These are phyloP conservation scores for Empidonax traillii DNA, from an alignment of 2,113 vertebrate genomes.

Conservation along the genomic window DNA sequence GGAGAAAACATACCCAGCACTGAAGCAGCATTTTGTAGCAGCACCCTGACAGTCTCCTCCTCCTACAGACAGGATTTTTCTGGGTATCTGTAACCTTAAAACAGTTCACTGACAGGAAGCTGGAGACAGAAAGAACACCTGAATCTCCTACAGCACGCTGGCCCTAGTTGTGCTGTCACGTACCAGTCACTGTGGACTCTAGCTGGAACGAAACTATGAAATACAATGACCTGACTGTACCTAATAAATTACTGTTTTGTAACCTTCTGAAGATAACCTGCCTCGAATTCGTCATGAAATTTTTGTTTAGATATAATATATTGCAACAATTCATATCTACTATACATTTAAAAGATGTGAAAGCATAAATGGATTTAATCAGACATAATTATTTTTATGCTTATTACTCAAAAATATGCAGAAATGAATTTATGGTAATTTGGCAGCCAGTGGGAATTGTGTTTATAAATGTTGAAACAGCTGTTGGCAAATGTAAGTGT, in stretches of 20 bases:
- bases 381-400: constrained; percentile 75
- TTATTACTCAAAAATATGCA: constrained; percentile 65
- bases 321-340: constrained; percentile 62
- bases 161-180: background rate
- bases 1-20: background rate
- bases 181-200: background rate
- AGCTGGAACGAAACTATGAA: constrained; percentile 34
- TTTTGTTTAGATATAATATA: constrained; percentile 58
- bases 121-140: background rate
- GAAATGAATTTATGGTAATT: constrained; percentile 77
- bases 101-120: background rate
- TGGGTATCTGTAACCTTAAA: background rate
- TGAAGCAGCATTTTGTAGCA: background rate
- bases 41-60: background rate
- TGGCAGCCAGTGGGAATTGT: constrained; percentile 70
- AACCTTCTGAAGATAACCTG: constrained; percentile 40
- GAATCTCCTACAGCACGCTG: background rate
- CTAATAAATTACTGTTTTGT: background rate
- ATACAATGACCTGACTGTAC: background rate
- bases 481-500: constrained; percentile 70
- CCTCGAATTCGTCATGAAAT: constrained; percentile 3
- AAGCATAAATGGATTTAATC: constrained; percentile 75
- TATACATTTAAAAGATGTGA: constrained; percentile 68
- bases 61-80: background rate
- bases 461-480: constrained; percentile 77